Evolutionary conservation across 2,888 invertebrate genomes (phyloP).

Genomic region (Chromoteleia sp.): DNA sequence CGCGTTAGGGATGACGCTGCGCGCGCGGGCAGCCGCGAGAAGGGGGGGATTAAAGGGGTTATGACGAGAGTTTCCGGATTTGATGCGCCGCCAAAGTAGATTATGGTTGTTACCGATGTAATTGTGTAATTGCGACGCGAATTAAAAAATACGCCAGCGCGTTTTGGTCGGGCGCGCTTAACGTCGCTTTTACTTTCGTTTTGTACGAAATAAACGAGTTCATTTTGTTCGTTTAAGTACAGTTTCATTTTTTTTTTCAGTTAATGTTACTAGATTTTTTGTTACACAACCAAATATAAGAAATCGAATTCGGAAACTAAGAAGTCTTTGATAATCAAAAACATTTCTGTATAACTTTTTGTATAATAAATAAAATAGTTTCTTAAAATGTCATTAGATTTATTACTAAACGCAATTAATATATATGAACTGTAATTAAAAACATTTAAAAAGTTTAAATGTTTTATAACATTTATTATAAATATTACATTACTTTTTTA

Average conservation of each 20-base stretch:
- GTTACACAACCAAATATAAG: too few relatives aligned
- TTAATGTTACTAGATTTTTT: constrained; percentile 7
- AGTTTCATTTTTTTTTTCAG: too few relatives aligned
- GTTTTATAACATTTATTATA: too few relatives aligned
- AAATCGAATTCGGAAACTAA: too few relatives aligned
- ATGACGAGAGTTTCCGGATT: constrained; percentile 67
- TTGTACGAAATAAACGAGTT: constrained; percentile 39
- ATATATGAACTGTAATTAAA: too few relatives aligned
- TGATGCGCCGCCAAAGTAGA: constrained; percentile 65
- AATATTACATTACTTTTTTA: too few relatives aligned
- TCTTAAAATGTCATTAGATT: too few relatives aligned
- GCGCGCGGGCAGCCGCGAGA: constrained; percentile 10
- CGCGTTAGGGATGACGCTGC: constrained; percentile 62
- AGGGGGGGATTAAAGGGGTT: constrained; percentile 56
- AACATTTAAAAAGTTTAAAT: too few relatives aligned
- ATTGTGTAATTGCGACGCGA: constrained; percentile 65
- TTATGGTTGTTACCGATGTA: constrained; percentile 63
- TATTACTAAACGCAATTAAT: too few relatives aligned
- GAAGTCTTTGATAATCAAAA: too few relatives aligned
- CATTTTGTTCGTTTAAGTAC: constrained; percentile 32
- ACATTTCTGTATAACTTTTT: too few relatives aligned
- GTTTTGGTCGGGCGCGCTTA: constrained; percentile 37
- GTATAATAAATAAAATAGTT: too few relatives aligned
- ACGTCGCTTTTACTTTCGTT: constrained; percentile 54
- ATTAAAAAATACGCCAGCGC: constrained; percentile 60